Percentiles rank a stretch among this genome's conserved stretches.
These are phyloP conservation scores for Vanacampus margaritifer DNA, from an alignment of 2,113 vertebrate species.

Conservation along the genomic window DNA sequence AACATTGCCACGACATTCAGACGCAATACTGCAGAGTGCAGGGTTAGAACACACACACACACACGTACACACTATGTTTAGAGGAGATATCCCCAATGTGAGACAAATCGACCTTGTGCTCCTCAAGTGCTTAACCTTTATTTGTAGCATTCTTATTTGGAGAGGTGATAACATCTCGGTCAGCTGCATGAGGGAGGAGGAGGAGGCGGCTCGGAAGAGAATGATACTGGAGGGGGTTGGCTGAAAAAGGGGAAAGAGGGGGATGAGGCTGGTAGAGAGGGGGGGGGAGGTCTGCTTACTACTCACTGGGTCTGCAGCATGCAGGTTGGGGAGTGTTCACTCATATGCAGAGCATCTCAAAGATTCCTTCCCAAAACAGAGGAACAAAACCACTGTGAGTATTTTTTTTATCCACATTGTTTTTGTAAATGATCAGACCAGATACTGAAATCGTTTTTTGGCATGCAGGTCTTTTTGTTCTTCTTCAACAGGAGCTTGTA, in stretches of 20 bases:
- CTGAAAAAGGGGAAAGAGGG: neutral
- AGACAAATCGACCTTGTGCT: conserved; percentile 2
- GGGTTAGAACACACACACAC: conserved; percentile 3
- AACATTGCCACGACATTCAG: conserved; percentile 9
- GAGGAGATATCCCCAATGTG: neutral
- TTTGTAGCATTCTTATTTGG: conserved; percentile 6
- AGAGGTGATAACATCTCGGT: conserved; percentile 16
- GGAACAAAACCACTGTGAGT: conserved; percentile 49
- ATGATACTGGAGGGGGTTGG: conserved; percentile 16
- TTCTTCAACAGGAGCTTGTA: neutral
- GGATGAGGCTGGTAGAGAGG: conserved; percentile 22
- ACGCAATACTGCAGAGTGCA: conserved; percentile 29
- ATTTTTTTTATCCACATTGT: conserved; percentile 10
- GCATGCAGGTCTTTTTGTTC: neutral
- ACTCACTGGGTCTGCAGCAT: conserved; percentile 53
- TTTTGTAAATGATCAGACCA: neutral
- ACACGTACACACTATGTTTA: conserved; percentile 1
- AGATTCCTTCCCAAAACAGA: conserved; percentile 27
- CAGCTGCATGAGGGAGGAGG: conserved; percentile 47
- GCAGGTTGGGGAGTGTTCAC: conserved; percentile 50
- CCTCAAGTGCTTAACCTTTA: conserved; percentile 5
- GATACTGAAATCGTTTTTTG: neutral
- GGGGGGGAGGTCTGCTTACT: conserved; percentile 59
- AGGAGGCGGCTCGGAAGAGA: conserved; percentile 12
- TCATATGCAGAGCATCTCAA: conserved; percentile 13